Conservation (phyloP, 2,113 vertebrate species). For the Pongo pygmaeus region DNA sequence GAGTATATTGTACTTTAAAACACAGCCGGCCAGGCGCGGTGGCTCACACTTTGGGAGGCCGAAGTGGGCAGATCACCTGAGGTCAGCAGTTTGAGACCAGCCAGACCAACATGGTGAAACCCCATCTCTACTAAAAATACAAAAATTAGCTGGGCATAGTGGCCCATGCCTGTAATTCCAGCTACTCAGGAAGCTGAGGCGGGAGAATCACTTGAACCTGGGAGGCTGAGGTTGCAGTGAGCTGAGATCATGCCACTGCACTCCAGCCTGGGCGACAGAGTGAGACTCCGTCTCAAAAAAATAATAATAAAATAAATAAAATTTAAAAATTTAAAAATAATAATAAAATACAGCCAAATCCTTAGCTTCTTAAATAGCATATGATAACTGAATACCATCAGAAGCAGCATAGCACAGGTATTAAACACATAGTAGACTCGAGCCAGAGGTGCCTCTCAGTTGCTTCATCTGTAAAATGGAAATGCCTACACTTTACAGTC, state of each 20-base stretch:
- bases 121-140: not conserved
- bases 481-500: not conserved
- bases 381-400: not conserved
- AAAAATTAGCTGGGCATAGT: not conserved
- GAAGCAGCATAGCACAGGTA: not conserved
- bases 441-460: not conserved
- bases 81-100: not conserved
- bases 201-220: not conserved
- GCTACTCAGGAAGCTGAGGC: not conserved
- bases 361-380: not conserved
- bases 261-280: not conserved
- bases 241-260: not conserved
- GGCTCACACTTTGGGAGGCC: not conserved
- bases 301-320: not conserved
- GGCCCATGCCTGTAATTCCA: not conserved
- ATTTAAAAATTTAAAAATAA: too few relatives aligned
- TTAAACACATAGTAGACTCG: not conserved
- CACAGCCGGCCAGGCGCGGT: not conserved
- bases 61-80: not conserved
- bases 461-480: slow-evolving; percentile 23
- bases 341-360: not conserved
- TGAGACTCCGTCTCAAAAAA: not conserved
- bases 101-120: not conserved
- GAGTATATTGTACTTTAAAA: not conserved
- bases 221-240: not conserved